phyloP scores from a whole-genome alignment of 2,113 vertebrate species.

The Hemicordylus capensis region DNA sequence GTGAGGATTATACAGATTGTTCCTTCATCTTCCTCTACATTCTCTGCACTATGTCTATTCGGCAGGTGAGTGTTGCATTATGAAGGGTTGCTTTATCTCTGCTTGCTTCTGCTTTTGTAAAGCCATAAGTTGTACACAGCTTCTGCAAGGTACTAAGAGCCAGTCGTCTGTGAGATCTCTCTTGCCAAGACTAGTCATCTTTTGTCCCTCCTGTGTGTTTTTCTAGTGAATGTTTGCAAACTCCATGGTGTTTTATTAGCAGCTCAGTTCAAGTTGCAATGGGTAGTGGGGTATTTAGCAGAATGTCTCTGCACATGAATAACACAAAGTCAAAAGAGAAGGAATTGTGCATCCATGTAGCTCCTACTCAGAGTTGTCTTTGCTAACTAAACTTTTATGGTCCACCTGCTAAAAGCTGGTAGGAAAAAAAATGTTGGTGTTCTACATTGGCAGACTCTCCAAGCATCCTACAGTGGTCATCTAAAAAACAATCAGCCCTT shows the following conservation, averaged over 20 bases:
- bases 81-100: neutral
- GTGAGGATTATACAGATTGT: conserved; percentile 97
- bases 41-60: conserved; percentile 98
- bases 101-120: neutral
- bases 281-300: neutral
- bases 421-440: too few relatives aligned
- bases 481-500: too few relatives aligned
- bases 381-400: too few relatives aligned
- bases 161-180: neutral
- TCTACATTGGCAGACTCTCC: too few relatives aligned
- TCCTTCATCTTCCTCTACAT: conserved; percentile 99
- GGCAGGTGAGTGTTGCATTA: conserved; percentile 83
- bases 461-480: too few relatives aligned
- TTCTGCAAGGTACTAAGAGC: neutral
- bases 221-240: neutral
- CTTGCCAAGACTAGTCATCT: neutral
- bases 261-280: neutral
- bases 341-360: too few relatives aligned
- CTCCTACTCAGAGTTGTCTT: neutral
- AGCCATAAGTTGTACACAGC: neutral
- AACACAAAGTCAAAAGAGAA: neutral
- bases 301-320: neutral
- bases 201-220: neutral
- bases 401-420: too few relatives aligned
- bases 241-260: neutral